phyloP scores from a whole-genome alignment of 2,797 vertebrate genomes.

The Anguilla pacifica region DNA sequence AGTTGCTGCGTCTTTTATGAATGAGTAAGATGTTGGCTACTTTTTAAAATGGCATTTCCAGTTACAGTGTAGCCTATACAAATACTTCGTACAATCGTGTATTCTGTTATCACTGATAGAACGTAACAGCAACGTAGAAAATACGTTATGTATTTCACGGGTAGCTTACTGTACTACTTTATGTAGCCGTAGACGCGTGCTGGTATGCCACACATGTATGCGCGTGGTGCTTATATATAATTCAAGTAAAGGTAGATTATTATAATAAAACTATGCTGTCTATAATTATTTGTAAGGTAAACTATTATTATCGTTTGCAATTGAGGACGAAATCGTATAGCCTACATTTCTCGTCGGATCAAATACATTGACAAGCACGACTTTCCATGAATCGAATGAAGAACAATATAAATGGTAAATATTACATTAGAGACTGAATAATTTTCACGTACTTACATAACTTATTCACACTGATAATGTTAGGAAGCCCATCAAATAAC shows the following conservation, averaged over 20 bases:
- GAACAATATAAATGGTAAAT: conserved; percentile 16
- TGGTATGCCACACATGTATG: conserved; percentile 7
- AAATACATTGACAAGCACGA: not conserved
- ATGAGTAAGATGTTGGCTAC: not conserved
- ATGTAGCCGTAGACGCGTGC: not conserved
- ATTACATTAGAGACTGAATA: not conserved
- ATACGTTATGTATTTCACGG: not conserved
- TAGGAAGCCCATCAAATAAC: conserved; percentile 79
- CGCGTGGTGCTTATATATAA: not conserved
- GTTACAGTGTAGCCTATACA: not conserved
- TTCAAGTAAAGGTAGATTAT: not conserved
- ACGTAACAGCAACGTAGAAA: not conserved
- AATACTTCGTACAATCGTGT: not conserved
- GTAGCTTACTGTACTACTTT: not conserved
- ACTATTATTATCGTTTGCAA: not conserved
- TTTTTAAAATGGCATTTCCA: not conserved
- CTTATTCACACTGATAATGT: conserved; percentile 55
- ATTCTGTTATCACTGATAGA: not conserved
- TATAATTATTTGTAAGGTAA: not conserved
- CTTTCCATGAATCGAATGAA: conserved; percentile 1
- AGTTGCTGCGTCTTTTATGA: not conserved
- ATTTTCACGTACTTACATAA: not conserved
- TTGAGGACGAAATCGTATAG: not conserved
- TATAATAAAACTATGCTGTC: conserved; percentile 18
- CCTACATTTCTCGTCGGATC: not conserved